Percentiles rank a stretch among this genome's conserved stretches.
Evolutionary conservation across 2,113 vertebrate genomes (phyloP).

Genomic region (Rynchops niger): DNA sequence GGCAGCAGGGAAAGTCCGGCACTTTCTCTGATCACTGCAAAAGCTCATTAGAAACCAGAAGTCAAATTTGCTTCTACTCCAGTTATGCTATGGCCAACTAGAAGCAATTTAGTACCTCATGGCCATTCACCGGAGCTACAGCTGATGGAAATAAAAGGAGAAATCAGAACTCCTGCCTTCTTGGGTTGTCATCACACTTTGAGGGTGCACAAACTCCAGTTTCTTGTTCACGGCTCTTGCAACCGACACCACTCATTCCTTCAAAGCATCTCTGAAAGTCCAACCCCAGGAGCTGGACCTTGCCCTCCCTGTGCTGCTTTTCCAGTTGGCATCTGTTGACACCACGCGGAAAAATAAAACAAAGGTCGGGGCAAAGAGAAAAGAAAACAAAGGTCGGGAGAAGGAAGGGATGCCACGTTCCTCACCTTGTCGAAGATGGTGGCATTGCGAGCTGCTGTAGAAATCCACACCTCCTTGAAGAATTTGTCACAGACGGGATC

Average conservation of each 20-base stretch:
- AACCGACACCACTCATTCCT: neutral
- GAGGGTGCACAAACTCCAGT: neutral
- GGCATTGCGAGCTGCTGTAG: conserved; percentile 88
- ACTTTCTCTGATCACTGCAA: neutral
- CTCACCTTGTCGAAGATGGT: conserved; percentile 91
- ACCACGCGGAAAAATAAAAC: accelerated
- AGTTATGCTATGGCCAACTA: neutral
- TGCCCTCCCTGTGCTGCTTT: neutral
- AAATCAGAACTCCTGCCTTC: neutral
- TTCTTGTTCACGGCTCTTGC: neutral
- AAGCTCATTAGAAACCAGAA: neutral
- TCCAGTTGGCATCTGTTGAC: neutral
- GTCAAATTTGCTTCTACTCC: neutral
- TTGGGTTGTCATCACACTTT: neutral
- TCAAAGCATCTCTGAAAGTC: neutral
- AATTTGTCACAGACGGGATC: conserved; percentile 94
- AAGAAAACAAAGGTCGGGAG: too few relatives aligned
- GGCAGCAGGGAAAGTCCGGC: neutral
- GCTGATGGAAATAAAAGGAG: neutral
- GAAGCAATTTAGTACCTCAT: neutral
- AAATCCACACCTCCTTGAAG: conserved; percentile 96
- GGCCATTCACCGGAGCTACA: neutral
- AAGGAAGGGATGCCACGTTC: accelerated
- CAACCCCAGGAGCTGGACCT: neutral
- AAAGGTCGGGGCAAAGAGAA: neutral